Conservation (phyloP, 2,888 invertebrate species). For the Lobophora halterata region DNA sequence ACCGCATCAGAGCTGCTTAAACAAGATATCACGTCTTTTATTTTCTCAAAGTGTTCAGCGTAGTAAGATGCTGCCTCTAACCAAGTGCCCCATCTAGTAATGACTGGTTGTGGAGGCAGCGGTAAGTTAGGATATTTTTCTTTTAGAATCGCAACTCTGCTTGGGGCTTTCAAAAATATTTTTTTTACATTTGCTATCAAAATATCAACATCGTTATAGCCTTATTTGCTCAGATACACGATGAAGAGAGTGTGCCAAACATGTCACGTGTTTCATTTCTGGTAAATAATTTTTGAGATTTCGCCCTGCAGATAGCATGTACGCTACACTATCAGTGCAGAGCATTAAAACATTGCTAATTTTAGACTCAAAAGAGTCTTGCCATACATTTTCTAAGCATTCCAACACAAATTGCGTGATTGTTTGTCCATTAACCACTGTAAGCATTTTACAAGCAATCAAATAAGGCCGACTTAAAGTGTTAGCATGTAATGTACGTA, state of each 20-base stretch:
- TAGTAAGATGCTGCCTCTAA: constrained; percentile 14
- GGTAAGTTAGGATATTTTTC: constrained; percentile 16
- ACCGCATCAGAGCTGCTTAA: constrained; percentile 9
- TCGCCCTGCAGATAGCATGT: background rate
- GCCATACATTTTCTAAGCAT: background rate
- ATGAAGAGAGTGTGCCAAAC: constrained; percentile 20
- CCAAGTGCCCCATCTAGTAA: constrained; percentile 18
- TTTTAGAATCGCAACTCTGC: constrained; percentile 11
- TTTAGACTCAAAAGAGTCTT: background rate
- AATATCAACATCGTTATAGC: constrained; percentile 14
- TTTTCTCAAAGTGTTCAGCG: constrained; percentile 12
- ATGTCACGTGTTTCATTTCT: constrained; percentile 12
- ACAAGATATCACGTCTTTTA: constrained; percentile 3
- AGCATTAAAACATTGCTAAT: background rate
- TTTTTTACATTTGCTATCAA: constrained; percentile 21
- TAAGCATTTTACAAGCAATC: constrained; percentile 1
- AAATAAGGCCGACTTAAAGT: constrained; percentile 7
- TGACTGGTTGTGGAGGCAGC: constrained; percentile 15
- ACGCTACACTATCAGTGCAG: background rate
- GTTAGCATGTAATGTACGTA: constrained; percentile 7
- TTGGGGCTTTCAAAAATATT: constrained; percentile 19
- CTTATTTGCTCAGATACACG: constrained; percentile 8
- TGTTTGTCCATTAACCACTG: background rate
- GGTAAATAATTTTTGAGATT: background rate
- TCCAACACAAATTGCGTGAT: background rate